Base-by-base conservation (phyloP, 1,140 invertebrate species). In the Probaryconus sp. region DNA sequence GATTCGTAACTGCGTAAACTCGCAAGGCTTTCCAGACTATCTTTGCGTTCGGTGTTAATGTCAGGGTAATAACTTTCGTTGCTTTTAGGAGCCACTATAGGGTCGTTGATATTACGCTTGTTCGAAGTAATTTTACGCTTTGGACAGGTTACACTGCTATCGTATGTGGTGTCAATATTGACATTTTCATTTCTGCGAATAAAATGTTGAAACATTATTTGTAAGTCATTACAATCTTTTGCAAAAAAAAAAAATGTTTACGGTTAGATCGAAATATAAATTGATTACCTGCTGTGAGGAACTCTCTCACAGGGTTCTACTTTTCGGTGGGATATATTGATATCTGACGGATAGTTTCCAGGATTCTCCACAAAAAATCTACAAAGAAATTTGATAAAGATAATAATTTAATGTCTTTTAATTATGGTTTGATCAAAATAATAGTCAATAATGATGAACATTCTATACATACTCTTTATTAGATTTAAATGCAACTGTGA, bases 51-150 rank as follows among this genome's bases (percentile, higher is more conserved):
- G 2, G 51, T 83, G 17, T 81, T 79, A 1, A 81, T 71, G 1
- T 87, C 82, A 0, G 79, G 75, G 1, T 75, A 79, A n/a, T 83
- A 83, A 7, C 65, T 65, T 53, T 88, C 85, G n/a, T 73, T 72
- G 4, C 55, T 76, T 6, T 77, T 82, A 10, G 77, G 56, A 2
- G 70, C 43, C 33, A 79, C 65, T 9, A 79, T 74, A 24, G 81
- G 77, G 10, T 86, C 86, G 26, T 82, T 84, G 42, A 88, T 79
- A 40, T 82, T 82, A 31, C 89, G 84, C 76, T 89, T 90, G 38
- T 86, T 85, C 1, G 87, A 83, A 1, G 82, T 87, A 4, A 91
- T 77, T 82, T 90, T 91, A 20, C 88, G 88, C 71, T 91, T 90
- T 5, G 86, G 85, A 64, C 89, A 89, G 0, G 85, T 87, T 17